Evolutionary conservation across 2,113 vertebrate species (phyloP).

Genomic region (Narcine bancroftii): DNA sequence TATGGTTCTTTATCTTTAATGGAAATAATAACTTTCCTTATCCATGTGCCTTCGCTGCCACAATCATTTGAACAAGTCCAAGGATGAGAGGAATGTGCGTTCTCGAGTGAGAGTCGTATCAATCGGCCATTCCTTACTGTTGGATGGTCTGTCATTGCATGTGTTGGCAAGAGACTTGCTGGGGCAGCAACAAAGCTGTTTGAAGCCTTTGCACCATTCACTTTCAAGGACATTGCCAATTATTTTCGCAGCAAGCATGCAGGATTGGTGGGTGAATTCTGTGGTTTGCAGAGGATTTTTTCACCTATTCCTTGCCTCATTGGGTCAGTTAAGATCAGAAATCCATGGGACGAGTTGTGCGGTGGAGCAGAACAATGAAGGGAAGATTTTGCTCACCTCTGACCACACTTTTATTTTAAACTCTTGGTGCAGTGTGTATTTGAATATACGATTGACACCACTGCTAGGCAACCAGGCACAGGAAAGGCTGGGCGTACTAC

Average conservation of each 20-base stretch:
- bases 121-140: not conserved
- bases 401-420: conserved; percentile 1
- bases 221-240: conserved; percentile 14
- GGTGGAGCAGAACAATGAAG: not conserved
- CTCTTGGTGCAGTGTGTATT: not conserved
- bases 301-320: not conserved
- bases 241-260: not conserved
- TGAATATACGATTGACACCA: not conserved
- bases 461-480: conserved; percentile 9
- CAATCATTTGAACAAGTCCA: not conserved
- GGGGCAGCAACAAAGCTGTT: not conserved
- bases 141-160: no score
- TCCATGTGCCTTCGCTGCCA: not conserved
- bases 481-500: not conserved
- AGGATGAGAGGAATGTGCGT: not conserved
- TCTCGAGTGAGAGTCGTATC: not conserved
- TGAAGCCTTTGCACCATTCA: not conserved
- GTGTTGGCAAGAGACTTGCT: not conserved
- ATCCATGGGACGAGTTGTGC: not conserved
- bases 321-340: not conserved
- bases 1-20: not conserved
- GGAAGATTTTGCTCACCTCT: not conserved
- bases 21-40: no score
- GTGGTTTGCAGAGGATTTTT: not conserved
- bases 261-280: not conserved